Evolutionary conservation across 2,113 vertebrate species (phyloP).

Genomic region (Rhinichthys klamathensis): DNA sequence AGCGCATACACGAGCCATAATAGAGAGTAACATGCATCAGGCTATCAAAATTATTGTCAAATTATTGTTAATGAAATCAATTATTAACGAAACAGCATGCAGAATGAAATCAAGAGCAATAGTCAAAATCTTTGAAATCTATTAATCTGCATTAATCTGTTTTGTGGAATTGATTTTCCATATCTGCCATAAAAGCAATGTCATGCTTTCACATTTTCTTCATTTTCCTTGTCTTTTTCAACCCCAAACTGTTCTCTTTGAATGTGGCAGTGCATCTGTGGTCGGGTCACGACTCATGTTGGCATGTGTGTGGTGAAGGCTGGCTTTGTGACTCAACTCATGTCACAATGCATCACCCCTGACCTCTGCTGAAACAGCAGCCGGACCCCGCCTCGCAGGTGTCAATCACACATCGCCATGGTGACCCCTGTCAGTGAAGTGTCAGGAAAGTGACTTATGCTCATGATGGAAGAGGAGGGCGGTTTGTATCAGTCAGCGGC

Average conservation of each 20-base stretch:
- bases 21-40: neutral
- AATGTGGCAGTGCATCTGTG: neutral
- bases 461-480: neutral
- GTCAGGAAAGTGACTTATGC: slow-evolving; percentile 4
- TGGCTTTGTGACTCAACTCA: slow-evolving; percentile 26
- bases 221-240: neutral
- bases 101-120: neutral
- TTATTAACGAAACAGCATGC: neutral
- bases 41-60: neutral
- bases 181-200: neutral
- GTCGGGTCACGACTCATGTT: slow-evolving; percentile 11
- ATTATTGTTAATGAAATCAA: neutral
- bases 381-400: slow-evolving; percentile 20
- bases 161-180: neutral
- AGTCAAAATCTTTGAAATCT: neutral
- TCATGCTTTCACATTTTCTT: neutral
- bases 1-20: too few species aligned
- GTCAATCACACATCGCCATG: slow-evolving; percentile 43
- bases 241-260: neutral
- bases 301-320: slow-evolving; percentile 32
- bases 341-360: slow-evolving; percentile 36
- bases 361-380: slow-evolving; percentile 39
- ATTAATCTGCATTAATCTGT: neutral
- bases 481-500: neutral
- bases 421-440: slow-evolving; percentile 44